These are phyloP conservation scores for Cistogaster globosa DNA, from an alignment of 2,888 invertebrate species.

Conservation along the genomic window DNA sequence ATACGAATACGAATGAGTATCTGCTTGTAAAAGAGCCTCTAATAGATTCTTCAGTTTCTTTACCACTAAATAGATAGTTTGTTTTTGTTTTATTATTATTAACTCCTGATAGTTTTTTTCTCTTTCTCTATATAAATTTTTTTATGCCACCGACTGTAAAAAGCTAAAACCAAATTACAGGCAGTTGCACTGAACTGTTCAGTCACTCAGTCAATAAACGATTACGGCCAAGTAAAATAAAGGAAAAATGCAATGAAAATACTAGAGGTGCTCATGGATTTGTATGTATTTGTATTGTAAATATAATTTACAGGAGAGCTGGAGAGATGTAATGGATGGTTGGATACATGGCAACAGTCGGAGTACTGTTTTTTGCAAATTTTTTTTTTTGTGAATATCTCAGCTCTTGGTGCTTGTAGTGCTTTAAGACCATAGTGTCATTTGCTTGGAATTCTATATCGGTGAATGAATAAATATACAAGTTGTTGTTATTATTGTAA, in stretches of 20 bases:
- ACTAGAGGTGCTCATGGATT: not conserved
- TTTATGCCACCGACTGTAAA: not conserved
- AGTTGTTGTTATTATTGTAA: constrained; percentile 7
- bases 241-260: constrained; percentile 25
- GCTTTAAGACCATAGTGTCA: constrained; percentile 51
- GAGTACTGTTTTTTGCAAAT: not conserved
- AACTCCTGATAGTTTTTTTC: constrained; percentile 55
- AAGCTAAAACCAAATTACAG: constrained; percentile 26
- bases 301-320: constrained; percentile 33
- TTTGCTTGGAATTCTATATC: constrained; percentile 57
- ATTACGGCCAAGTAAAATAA: constrained; percentile 31
- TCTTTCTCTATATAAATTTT: not conserved
- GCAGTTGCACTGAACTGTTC: constrained; percentile 28
- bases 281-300: not conserved
- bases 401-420: constrained; percentile 37
- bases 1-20: constrained; percentile 17
- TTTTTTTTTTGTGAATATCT: not conserved
- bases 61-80: constrained; percentile 31
- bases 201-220: constrained; percentile 43
- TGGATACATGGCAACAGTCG: constrained; percentile 19
- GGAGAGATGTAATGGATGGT: constrained; percentile 17
- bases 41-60: constrained; percentile 57
- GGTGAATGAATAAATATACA: constrained; percentile 17
- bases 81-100: constrained; percentile 9
- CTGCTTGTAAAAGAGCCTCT: constrained; percentile 48